Evolutionary conservation across 1,140 invertebrate genomes (phyloP), one percentile per base, ranked within the genome.

Genomic region (Scaptomyza pallida): DNA sequence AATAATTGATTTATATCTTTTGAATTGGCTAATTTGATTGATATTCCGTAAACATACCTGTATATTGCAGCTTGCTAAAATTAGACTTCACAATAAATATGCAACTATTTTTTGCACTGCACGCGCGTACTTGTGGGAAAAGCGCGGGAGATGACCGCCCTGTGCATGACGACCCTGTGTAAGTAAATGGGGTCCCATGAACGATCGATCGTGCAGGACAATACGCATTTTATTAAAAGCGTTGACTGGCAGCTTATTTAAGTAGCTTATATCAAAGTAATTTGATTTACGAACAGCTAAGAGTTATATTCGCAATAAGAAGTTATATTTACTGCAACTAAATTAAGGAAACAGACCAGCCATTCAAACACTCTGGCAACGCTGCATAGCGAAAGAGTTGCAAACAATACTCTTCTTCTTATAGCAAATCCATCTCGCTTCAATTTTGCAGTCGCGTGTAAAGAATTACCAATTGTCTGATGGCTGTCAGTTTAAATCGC

Each of bases 1-100:
- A 35, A 45, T 37, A 45, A 73, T 80, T 80, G 76, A 85, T 86
- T 85, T 85, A 85, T 77, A 72, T 48, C 41, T 44, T 61, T 70
- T 74, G 57, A 74, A 80, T 85, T 57, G 68, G 40, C 73, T 61
- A 50, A 37, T 73, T 77, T 63, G 65, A 86, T 86, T 86, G 68
- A 57, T 47, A 60, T 67, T 37, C 33, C 56, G 17, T n/a, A 33
- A 30, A 17, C 23, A 48, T 50, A 21, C 13, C 9, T 52, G 19
- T 37, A 5, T 4, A 19, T 5, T 44, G 26, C 26, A 16, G 3
- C 5, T 16, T 33, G 15, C 15, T 12, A 10, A 10, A 10, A 51
- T 1, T 48, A 15, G 8, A 9, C 30, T 48, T 48, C 21, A 9
- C 6, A 48, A 45, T 2, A 45, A 45, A 21, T n/a, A 45, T 21